Base-by-base conservation (phyloP, 2,113 vertebrate species). In the Alexandromys fortis region DNA sequence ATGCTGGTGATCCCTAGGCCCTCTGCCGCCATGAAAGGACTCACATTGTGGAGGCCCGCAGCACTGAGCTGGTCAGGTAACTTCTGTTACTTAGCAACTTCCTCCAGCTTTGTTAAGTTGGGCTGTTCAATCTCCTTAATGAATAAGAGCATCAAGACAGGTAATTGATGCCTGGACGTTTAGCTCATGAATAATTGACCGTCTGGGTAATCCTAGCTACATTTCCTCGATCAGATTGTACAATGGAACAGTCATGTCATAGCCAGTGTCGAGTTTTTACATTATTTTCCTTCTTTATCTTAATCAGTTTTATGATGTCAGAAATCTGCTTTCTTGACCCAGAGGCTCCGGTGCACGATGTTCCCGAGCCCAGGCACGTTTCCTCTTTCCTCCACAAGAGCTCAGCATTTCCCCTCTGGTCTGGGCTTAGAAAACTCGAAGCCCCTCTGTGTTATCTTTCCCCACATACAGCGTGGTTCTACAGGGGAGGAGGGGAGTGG, bases 91-190 rank as follows among this genome's bases (percentile, higher is more conserved):
- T 97, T 98, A 98, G 98, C 98, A 99, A 98, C 98, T 98, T 98
- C 98, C 97, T 98, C 92, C 94, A 94, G 98, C 98, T 98, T 98
- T 98, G 97, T 98, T 97, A 98, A 97, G 96, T 98, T 96, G 91
- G 93, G 65, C 96, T 98, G 97, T 99, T 99, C 99, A 99, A 99
- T 99, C 98, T 99, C 98, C 98, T 99, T 99, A 99, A 99, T 99
- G 99, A 99, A 99, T 98, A 99, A 98, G 99, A 99, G 98, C 98
- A 99, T 99, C 99, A 98, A 98, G 98, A 98, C 98, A 98, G 99
- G 99, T 99, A 99, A 99, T 99, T 99, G 99, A 99, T 99, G 99
- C 99, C 99, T 98, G 98, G 98, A 99, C 98, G 90, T 99, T 99
- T 98, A 98, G 98, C 98, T 98, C 98, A 98, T 99, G 96, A 99